Percentiles rank a stretch among this genome's conserved stretches.
Evolutionary conservation across 2,888 invertebrate species (phyloP).

Genomic region (Lacanobia oleracea): DNA sequence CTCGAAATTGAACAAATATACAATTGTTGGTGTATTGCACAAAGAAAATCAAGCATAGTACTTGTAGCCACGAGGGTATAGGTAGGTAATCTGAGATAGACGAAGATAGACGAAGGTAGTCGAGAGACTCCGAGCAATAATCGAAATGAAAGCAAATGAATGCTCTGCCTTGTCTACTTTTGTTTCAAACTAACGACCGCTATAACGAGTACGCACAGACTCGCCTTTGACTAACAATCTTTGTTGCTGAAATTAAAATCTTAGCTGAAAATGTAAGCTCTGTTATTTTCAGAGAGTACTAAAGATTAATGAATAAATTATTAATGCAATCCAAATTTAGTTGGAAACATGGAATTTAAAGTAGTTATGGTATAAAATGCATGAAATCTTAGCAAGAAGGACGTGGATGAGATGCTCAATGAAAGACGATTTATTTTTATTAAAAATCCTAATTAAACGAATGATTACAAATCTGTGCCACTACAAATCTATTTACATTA

Average conservation of each 20-base stretch:
- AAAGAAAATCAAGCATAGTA: slow-evolving; percentile 11
- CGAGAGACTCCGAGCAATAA: slow-evolving; percentile 5
- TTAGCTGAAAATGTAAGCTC: neutral
- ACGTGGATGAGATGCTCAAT: no score
- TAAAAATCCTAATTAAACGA: no score
- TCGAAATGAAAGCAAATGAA: slow-evolving; percentile 26
- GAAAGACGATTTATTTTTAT: slow-evolving; percentile 7
- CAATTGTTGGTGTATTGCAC: slow-evolving; percentile 12
- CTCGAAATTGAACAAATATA: slow-evolving; percentile 13
- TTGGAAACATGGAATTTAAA: neutral
- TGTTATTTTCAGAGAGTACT: neutral
- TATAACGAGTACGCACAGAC: slow-evolving; percentile 13
- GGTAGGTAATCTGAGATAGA: slow-evolving; percentile 9
- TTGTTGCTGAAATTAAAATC: neutral
- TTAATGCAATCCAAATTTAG: neutral
- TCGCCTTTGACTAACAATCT: neutral
- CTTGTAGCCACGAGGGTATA: slow-evolving; percentile 18
- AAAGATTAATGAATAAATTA: neutral
- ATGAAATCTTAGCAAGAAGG: neutral
- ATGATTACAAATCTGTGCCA: slow-evolving; percentile 22
- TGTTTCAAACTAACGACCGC: slow-evolving; percentile 7
- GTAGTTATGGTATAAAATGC: neutral
- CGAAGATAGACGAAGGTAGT: slow-evolving; percentile 10
- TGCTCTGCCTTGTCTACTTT: slow-evolving; percentile 4
- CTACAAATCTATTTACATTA: slow-evolving; percentile 57